Conservation (phyloP, 2,113 vertebrate species). For the Promerops cafer region DNA sequence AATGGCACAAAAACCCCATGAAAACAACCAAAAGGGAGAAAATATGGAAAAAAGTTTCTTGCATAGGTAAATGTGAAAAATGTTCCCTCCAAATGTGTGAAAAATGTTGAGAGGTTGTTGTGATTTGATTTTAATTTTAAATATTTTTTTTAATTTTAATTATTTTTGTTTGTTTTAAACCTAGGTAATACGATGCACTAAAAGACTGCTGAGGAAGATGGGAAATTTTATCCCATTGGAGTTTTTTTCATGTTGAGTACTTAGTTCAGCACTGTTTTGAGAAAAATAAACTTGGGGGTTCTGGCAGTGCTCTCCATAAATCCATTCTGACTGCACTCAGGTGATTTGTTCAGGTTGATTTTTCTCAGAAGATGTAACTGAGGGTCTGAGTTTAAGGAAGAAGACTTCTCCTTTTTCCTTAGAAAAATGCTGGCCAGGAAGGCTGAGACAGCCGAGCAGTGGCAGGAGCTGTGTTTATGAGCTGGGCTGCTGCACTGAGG, state of each 20-base stretch:
- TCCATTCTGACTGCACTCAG: neutral
- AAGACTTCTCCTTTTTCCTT: neutral
- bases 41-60: neutral
- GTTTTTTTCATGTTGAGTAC: neutral
- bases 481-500: neutral
- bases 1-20: neutral
- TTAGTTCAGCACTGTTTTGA: neutral
- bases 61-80: neutral
- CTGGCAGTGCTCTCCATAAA: neutral
- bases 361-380: neutral
- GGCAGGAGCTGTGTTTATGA: neutral
- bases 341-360: rapidly evolving
- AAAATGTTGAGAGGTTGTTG: neutral
- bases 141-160: neutral
- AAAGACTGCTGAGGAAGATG: neutral
- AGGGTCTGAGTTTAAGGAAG: neutral
- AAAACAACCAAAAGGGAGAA: neutral
- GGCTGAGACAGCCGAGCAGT: neutral
- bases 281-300: neutral
- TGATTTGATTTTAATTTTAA: neutral
- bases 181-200: neutral
- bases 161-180: neutral
- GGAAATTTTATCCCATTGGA: neutral
- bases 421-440: neutral
- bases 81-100: neutral